Conservation (phyloP, 2,888 invertebrate species). For the Pocota personata region DNA sequence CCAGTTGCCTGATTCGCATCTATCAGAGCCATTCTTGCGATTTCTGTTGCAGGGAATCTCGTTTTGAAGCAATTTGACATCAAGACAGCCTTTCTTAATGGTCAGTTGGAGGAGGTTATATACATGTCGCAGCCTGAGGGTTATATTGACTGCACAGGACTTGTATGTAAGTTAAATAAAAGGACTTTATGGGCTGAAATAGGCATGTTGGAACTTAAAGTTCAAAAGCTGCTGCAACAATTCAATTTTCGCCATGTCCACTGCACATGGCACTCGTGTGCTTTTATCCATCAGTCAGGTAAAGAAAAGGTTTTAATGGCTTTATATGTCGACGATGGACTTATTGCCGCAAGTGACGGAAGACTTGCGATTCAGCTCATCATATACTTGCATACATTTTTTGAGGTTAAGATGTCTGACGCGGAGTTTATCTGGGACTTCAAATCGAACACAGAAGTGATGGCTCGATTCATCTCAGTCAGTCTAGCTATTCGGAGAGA, state of each 20-base stretch:
- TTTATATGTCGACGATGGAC: neutral
- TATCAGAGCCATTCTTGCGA: neutral
- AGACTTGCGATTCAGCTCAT: no score
- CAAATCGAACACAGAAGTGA: neutral
- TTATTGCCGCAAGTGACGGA: no score
- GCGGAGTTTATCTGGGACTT: no score
- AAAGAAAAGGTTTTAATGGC: neutral
- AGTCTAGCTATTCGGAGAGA: neutral
- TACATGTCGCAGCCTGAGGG: slow-evolving; percentile 66
- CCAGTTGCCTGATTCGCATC: no score
- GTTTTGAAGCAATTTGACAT: neutral
- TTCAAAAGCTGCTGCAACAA: neutral
- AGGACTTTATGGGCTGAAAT: slow-evolving; percentile 73
- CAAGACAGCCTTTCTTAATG: neutral
- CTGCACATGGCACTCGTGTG: no score
- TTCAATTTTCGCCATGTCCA: no score
- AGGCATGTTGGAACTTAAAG: slow-evolving; percentile 18
- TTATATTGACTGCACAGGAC: no score
- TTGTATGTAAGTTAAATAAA: no score
- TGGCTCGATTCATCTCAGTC: slow-evolving; percentile 2
- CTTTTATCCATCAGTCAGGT: no score
- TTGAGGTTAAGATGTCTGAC: no score
- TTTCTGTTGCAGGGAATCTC: neutral
- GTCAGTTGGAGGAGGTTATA: slow-evolving; percentile 36
- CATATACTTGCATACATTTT: neutral